These are phyloP conservation scores for Argyrosomus japonicus DNA, from an alignment of 2,113 vertebrate genomes.

Conservation along the genomic window DNA sequence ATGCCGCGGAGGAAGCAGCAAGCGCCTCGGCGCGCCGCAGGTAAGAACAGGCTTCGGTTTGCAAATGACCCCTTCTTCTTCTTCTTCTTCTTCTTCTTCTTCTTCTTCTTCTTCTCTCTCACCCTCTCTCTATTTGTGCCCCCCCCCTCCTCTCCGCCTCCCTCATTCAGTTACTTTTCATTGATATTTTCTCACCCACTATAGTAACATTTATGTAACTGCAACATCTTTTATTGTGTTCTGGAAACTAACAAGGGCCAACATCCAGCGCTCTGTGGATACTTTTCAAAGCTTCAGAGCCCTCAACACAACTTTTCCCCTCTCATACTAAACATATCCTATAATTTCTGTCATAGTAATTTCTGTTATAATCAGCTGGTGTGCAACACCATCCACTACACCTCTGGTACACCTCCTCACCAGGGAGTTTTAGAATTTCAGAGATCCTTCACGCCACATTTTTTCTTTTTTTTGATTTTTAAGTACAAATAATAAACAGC, in stretches of 20 bases:
- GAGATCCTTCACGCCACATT: neutral
- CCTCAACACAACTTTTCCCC: conserved; percentile 28
- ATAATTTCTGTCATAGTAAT: neutral
- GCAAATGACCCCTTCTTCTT: neutral
- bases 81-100: neutral
- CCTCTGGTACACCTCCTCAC: neutral
- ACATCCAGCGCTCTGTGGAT: neutral
- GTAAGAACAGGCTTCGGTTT: conserved; percentile 84
- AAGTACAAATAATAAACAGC: neutral
- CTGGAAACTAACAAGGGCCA: conserved; percentile 5
- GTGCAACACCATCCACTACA: neutral
- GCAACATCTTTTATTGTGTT: conserved; percentile 1
- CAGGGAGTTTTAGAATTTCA: neutral
- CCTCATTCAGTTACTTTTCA: conserved; percentile 56
- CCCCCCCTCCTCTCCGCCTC: conserved; percentile 4
- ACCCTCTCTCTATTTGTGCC: neutral
- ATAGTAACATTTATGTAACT: conserved; percentile 17
- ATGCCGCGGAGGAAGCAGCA: conserved; percentile 99
- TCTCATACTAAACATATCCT: neutral
- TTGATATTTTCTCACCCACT: conserved; percentile 46
- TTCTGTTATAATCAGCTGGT: neutral
- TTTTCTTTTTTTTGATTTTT: neutral
- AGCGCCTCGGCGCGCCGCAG: conserved; percentile 97
- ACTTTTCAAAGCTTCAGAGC: conserved; percentile 13
- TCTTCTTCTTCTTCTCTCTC: neutral